Base-by-base conservation (phyloP, 2,888 invertebrate species). In the Drosophila paracracens region DNA sequence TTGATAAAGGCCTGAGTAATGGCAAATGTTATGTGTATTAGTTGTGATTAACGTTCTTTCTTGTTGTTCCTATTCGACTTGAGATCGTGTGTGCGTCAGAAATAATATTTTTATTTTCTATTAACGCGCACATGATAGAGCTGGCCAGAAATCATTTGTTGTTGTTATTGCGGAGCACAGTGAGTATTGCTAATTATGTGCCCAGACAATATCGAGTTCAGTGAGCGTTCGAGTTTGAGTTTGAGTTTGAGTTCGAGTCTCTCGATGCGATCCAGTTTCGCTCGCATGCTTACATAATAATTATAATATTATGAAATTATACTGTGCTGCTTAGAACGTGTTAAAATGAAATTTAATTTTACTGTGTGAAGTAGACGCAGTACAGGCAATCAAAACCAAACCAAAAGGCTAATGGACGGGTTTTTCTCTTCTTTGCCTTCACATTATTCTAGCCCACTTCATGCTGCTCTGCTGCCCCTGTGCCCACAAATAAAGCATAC, bases 271-370 rank as follows among this genome's bases (percentile, higher is more conserved):
- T 56, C 88, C 77, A 87, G 84, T 81, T 88, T 80, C 73, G 87
- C 66, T 90, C 82, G 91, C 91, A 89, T 90, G 91, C 86, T 87
- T 90, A 87, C 88, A 87, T 87, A 87, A 87, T 89, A 87, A 87
- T 81, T 89, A 87, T 77, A 75, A 72, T 31, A 72, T 69, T 64
- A 83, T 83, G 66, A 84, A 62, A 69, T 71, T 67, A 78, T 72
- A 52, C 63, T 70, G 54, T 60, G 56, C 46, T 50, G 59, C 65
- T 66, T 70, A 87, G 86, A 90, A 90, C 88, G 91, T 89, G 89
- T 90, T 90, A 87, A 86, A 83, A 84, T 74, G 73, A 83, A 89
- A 90, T 90, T 87, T 81, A 89, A 86, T 85, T 90, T 83, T 73
- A 74, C 69, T 83, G 83, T 85, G 85, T 64, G 90, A 85, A 85